phyloP scores from a whole-genome alignment of 1,140 invertebrate species.

The Eurosta solidaginis region DNA sequence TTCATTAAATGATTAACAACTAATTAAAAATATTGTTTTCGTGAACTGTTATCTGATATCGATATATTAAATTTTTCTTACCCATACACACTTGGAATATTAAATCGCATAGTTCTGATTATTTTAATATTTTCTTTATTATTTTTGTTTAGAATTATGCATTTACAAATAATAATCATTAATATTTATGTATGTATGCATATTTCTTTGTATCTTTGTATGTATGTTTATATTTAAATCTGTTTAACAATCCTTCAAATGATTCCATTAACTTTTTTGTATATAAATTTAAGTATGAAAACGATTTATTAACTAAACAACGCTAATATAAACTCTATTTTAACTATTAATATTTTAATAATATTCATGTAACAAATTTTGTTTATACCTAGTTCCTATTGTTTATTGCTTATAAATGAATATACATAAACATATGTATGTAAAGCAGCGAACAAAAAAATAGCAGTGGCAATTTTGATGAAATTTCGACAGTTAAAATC shows the following conservation, averaged over 20 bases:
- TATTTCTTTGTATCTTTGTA: background rate
- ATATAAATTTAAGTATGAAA: conserved; percentile 1
- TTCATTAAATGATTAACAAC: background rate
- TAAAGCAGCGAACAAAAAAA: too few relatives aligned
- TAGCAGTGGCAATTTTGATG: too few relatives aligned
- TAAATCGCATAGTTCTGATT: too few relatives aligned
- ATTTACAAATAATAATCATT: background rate
- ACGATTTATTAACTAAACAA: conserved; percentile 11
- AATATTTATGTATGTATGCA: background rate
- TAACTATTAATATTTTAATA: background rate
- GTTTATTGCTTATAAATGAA: too few relatives aligned
- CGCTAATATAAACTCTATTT: conserved; percentile 9
- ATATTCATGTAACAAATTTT: background rate
- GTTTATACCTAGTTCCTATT: conserved; percentile 13
- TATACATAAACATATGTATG: too few relatives aligned
- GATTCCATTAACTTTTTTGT: background rate
- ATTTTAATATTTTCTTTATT: background rate
- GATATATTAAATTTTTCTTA: too few relatives aligned
- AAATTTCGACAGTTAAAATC: too few relatives aligned
- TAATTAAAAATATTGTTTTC: too few relatives aligned
- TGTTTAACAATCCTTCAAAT: conserved; percentile 3
- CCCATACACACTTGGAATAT: too few relatives aligned
- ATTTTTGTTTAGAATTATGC: background rate
- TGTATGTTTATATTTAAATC: background rate
- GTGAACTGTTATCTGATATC: too few relatives aligned